These are phyloP conservation scores for Ceratosolen solmsi DNA, from an alignment of 1,140 invertebrate genomes.

Conservation along the genomic window DNA sequence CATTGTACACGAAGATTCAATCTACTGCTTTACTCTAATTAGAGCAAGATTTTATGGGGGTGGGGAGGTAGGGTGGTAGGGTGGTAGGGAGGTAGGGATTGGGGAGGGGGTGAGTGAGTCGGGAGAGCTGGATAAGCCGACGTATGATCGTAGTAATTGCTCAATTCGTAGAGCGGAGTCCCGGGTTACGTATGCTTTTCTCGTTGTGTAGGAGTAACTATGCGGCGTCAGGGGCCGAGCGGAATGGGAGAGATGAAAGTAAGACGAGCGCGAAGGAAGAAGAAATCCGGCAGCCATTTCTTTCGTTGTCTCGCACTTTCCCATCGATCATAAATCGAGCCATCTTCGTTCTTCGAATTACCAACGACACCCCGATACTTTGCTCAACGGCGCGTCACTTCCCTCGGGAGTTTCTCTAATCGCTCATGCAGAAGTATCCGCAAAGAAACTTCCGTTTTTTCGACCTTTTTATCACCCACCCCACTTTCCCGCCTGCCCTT, in stretches of 20 bases:
- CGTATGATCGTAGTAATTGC: slow-evolving; percentile 9
- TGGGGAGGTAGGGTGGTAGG: not conserved
- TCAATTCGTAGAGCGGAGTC: not conserved
- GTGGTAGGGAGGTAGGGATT: too few relatives aligned
- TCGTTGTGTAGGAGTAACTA: not conserved
- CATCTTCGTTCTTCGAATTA: not conserved
- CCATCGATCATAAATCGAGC: not conserved
- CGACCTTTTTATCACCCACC: not conserved
- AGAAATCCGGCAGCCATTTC: slow-evolving; percentile 35
- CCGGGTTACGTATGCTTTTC: not conserved
- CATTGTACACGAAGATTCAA: not conserved
- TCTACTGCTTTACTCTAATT: slow-evolving; percentile 10
- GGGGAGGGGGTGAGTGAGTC: too few relatives aligned
- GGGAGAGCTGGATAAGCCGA: not conserved
- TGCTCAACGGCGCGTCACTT: not conserved
- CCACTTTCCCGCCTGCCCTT: too few relatives aligned
- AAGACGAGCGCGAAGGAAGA: not conserved
- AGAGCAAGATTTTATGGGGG: slow-evolving; percentile 9
- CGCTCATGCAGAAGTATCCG: not conserved
- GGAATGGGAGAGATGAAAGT: not conserved
- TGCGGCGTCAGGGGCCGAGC: not conserved
- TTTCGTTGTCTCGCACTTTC: slow-evolving; percentile 12
- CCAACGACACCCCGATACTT: not conserved
- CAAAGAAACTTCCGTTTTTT: not conserved
- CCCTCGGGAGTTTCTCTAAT: not conserved